Evolutionary conservation across 2,888 invertebrate genomes (phyloP), one percentile per base, ranked within the genome.

Genomic region (Caenorhabditis sulstoni): DNA sequence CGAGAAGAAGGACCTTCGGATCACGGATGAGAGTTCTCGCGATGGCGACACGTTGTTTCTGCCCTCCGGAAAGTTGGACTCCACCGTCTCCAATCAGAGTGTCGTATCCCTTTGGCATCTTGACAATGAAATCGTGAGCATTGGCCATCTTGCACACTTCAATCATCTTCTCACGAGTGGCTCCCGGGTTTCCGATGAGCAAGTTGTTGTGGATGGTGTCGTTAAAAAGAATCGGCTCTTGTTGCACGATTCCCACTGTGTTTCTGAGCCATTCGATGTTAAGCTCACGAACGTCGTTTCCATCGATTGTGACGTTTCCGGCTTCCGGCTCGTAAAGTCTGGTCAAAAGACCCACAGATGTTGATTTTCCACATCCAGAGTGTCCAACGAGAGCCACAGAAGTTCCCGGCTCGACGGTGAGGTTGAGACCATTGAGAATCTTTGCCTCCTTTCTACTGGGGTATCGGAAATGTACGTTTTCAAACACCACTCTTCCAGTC

Each of bases 1-100:
- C 93, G 49, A 93, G 88, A 9, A 93, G 90, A n/a, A 93, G 89
- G 47, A 83, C 77, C 45, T 77, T 83, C 0, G 85, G 85, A 64
- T 85, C 81, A 58, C 85, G 70, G 9, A 81, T 82, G 12, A 85
- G 50, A 3, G 86, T 85, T 57, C 86, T 79, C 0, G 86, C 86
- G 35, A 86, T 85, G 4, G 86, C 86, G 16, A 86, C 77, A 22
- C 87, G 55, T 61, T 87, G 87, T 39, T 86, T 87, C 57, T 87
- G 87, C 20, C 87, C 87, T 45, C 87, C 87, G 18, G 85, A 86
- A 9, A 87, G 71, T 55, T 87, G 86, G 7, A 87, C 86, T 22
- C 87, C 87, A 18, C 87, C 87, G 23, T 87, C 87, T 41, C 87
- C 87, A 44, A 87, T 87, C 12, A 82, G 29, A 5, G 87, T 87